Base-by-base conservation (phyloP, 2,113 vertebrate species). In the Psilopsiagon aymara region DNA sequence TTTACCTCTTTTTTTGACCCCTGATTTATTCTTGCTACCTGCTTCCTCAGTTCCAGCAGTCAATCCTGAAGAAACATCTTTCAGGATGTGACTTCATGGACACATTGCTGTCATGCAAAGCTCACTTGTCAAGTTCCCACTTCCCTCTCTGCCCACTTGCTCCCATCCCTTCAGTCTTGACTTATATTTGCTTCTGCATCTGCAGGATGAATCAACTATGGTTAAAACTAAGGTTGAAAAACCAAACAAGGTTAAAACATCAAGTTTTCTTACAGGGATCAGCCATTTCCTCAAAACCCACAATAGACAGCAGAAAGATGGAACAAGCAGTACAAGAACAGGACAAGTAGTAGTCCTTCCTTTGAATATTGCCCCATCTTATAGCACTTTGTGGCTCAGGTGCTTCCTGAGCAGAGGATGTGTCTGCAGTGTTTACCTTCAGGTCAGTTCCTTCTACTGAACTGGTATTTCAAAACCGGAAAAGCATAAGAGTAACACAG, bases 401-500 rank as follows among this genome's bases (percentile, higher is more conserved):
- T 12, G n/a, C 57, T 24, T n/a, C 57, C 33, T 59, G 57, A 33
- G 57, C n/a, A 59, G 33, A 69, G 28, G 28, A 64, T 13, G 11
- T 24, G 7, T 29, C 46, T 74, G 21, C 46, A 82, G 25, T n/a
- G 12, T 41, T 74, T 62, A 46, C 13, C n/a, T 80, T 39, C 35
- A 49, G 55, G 37, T 62, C 62, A 33, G 44, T 41, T 62, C 78
- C 62, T 47, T 70, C 33, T 70, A 35, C 24, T 51, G 24, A 62
- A 55, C 7, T 62, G 28, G 6, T 31, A 41, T 66, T 80, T 88
- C 41, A 71, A 85, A 88, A 35, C 20, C 20, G 59, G 44, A 66
- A 53, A 66, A 43, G 37, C 0, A 0, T 47, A 60, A 47, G 4
- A 47, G 29, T n/a, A 49, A 52, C 10, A 49, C 6, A 33, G 28